Conservation (phyloP, 1,140 invertebrate genomes). For the Zaprionus vittiger region DNA sequence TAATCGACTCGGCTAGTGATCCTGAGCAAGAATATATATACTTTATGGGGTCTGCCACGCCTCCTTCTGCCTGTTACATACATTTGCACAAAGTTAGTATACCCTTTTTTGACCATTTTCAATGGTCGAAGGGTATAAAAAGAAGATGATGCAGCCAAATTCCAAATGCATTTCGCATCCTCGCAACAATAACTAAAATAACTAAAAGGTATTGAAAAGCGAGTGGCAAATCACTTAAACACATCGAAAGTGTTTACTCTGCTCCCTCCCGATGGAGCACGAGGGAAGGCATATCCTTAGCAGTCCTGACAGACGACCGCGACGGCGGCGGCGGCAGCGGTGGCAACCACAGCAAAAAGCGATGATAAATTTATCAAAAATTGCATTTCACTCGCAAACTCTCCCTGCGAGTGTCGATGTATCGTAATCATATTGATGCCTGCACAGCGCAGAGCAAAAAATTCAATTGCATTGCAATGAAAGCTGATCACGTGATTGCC, state of each 20-base stretch:
- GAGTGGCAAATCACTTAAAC: constrained; percentile 34
- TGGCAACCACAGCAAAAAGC: constrained; percentile 31
- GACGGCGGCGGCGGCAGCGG: not conserved
- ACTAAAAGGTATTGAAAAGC: constrained; percentile 1
- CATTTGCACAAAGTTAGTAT: no score
- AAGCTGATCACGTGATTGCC: constrained; percentile 60
- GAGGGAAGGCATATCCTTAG: not conserved
- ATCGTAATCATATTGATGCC: constrained; percentile 33
- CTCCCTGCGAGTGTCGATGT: constrained; percentile 8
- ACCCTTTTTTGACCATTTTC: no score
- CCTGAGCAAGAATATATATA: no score
- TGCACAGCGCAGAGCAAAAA: constrained; percentile 23
- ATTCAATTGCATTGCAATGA: constrained; percentile 58
- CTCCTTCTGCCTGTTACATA: no score
- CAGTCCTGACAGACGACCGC: constrained; percentile 22
- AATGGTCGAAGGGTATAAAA: no score
- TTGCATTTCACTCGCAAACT: constrained; percentile 23
- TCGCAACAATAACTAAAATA: not conserved
- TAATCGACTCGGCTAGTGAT: no score
- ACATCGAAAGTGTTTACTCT: not conserved
- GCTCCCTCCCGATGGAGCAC: not conserved
- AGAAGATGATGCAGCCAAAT: not conserved
- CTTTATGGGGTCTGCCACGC: no score
- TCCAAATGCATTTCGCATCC: constrained; percentile 1
- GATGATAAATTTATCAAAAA: constrained; percentile 48